Base-by-base conservation (phyloP, 2,888 invertebrate genomes). In the Abrostola triplasia region DNA sequence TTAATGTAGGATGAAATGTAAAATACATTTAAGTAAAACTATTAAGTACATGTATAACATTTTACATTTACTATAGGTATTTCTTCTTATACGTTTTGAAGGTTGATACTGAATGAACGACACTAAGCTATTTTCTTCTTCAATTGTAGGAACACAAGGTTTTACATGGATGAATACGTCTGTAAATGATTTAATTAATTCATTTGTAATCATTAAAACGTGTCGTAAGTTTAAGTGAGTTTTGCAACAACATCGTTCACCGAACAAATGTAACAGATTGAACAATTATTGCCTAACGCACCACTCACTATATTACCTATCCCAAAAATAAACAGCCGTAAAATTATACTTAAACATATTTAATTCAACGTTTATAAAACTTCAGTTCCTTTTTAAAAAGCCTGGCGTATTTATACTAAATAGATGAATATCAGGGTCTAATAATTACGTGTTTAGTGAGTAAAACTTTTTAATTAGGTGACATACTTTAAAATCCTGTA, bases 391-490 rank as follows among this genome's bases (percentile, higher is more conserved):
- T 62, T 53, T 36, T 48, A 53, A 68, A 63, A 73, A 64, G 67
- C 70, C 69, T 79, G 77, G 77, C 74, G 65, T 75, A 76, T 76
- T 24, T 84, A 82, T 84, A 85, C 80, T 83, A 81, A 82, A 83
- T 89, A 90, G 88, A 83, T 84, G 81, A 89, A 87, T 83, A 91
- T 89, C 92, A 92, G 92, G 91, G 92, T 92, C 87, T 85, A 86
- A 88, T 86, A 84, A 84, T 85, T 85, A 89, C 82, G 84, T 88
- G 85, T 86, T 86, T 85, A 88, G 84, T 80, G 77, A 83, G 82
- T 89, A 85, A 86, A 84, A 79, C 76, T 81, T 82, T 85, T 89
- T 83, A 87, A 88, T 87, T 87, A 90, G 83, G 78, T 74, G 79
- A 81, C 72, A 80, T 79, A 79, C 82, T 77, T 81, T 76, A 75